A percentile compares a stretch with the other conserved stretches of the same genome.
Evolutionary conservation across 2,113 vertebrate species (phyloP).

Genomic region (Nycticebus coucang): DNA sequence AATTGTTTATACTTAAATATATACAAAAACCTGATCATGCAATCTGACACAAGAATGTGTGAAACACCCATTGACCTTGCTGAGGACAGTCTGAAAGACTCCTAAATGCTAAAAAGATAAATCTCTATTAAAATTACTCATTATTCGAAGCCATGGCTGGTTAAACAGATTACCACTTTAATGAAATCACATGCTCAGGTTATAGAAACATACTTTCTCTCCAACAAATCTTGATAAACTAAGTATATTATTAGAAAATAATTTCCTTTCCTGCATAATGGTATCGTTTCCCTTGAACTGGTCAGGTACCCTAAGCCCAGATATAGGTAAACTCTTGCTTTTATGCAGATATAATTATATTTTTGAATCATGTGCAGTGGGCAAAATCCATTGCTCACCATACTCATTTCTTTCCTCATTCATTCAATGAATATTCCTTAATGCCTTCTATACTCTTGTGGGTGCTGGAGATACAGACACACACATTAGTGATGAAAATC

Average conservation of each 20-base stretch:
- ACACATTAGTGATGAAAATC: background rate
- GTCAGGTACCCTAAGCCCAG: background rate
- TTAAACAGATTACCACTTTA: constrained; percentile 39
- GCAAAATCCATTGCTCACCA: background rate
- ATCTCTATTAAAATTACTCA: background rate
- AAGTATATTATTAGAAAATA: background rate
- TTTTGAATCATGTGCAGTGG: background rate
- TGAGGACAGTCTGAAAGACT: background rate
- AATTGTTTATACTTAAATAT: background rate
- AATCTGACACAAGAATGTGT: background rate
- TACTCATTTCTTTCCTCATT: background rate
- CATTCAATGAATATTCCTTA: background rate
- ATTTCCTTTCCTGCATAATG: background rate
- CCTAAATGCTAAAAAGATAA: background rate
- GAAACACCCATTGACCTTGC: background rate
- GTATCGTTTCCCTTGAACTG: background rate
- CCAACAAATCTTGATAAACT: background rate
- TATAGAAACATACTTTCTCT: background rate
- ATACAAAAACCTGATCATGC: background rate
- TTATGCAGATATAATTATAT: background rate
- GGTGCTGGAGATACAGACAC: accelerated
- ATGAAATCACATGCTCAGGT: background rate
- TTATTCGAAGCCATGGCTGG: constrained; percentile 15
- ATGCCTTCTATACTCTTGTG: background rate
- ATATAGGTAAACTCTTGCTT: background rate